phyloP scores from a whole-genome alignment of 2,797 vertebrate genomes.

The Coendou prehensilis region DNA sequence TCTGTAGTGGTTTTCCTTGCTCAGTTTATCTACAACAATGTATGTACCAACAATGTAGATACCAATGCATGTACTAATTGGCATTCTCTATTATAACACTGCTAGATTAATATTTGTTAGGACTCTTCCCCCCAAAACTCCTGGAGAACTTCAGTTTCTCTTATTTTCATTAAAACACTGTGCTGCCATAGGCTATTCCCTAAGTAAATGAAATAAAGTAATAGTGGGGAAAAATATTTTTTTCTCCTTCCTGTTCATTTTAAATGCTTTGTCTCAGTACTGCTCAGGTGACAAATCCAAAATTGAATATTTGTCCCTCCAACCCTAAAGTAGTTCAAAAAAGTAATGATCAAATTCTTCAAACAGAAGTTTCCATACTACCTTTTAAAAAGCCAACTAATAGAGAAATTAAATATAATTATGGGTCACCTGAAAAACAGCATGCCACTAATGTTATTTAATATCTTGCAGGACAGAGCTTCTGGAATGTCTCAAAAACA shows the following conservation, averaged over 20 bases:
- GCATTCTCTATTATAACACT: conserved; percentile 63
- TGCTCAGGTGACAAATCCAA: neutral
- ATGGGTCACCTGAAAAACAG: conserved; percentile 42
- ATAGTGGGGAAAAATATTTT: neutral
- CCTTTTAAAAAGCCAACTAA: conserved; percentile 56
- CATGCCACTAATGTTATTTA: neutral
- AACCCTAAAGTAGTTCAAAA: neutral
- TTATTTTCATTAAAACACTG: neutral
- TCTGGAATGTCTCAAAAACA: conserved; percentile 37
- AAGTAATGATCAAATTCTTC: conserved; percentile 20
- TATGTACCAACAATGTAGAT: neutral
- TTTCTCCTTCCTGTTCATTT: neutral
- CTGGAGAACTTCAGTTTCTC: neutral
- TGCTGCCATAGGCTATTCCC: neutral
- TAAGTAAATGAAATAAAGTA: conserved; percentile 23
- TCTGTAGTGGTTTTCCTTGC: conserved; percentile 13
- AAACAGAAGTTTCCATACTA: conserved; percentile 10
- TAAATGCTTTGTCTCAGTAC: neutral
- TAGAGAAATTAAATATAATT: conserved; percentile 57
- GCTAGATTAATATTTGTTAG: conserved; percentile 61
- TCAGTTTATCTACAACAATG: conserved; percentile 39
- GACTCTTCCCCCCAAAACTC: neutral
- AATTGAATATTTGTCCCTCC: neutral
- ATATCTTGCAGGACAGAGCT: conserved; percentile 18
- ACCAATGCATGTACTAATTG: neutral